Percentiles rank a stretch among this genome's conserved stretches.
phyloP scores from a whole-genome alignment of 2,113 vertebrate genomes.

The Saguinus imperator region DNA sequence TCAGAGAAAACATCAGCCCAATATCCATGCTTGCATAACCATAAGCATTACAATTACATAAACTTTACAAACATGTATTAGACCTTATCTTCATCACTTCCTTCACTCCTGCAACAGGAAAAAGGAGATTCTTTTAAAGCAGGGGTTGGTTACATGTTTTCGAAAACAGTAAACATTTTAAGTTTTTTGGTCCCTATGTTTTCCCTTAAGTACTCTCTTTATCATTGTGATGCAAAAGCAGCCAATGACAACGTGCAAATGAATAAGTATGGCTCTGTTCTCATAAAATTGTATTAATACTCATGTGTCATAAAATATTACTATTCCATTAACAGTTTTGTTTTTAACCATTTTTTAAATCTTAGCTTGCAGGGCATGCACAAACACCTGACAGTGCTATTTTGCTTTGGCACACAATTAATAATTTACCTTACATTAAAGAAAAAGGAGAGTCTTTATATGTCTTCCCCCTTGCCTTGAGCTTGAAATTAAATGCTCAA shows the following conservation, averaged over 20 bases:
- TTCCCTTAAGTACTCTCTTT: background rate
- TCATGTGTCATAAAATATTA: background rate
- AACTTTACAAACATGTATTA: background rate
- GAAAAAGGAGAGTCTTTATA: background rate
- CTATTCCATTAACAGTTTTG: background rate
- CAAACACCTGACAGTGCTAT: no score
- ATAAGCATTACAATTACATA: background rate
- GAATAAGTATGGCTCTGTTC: background rate
- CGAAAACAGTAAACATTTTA: background rate
- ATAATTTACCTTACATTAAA: background rate
- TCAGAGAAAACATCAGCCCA: background rate
- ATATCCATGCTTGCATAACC: background rate
- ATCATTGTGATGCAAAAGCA: background rate
- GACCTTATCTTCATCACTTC: background rate
- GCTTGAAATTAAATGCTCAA: background rate
- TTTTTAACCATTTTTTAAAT: background rate
- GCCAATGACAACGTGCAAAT: background rate
- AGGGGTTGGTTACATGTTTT: background rate
- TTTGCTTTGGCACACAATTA: background rate
- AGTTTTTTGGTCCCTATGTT: no score
- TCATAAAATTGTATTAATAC: background rate
- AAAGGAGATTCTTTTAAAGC: background rate
- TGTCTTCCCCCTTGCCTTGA: background rate
- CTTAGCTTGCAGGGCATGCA: background rate
- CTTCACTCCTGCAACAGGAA: background rate